A percentile compares a stretch with the other conserved stretches of the same genome.
Evolutionary conservation across 1,140 invertebrate species (phyloP).

Genomic region (Lasaia peninsularis): DNA sequence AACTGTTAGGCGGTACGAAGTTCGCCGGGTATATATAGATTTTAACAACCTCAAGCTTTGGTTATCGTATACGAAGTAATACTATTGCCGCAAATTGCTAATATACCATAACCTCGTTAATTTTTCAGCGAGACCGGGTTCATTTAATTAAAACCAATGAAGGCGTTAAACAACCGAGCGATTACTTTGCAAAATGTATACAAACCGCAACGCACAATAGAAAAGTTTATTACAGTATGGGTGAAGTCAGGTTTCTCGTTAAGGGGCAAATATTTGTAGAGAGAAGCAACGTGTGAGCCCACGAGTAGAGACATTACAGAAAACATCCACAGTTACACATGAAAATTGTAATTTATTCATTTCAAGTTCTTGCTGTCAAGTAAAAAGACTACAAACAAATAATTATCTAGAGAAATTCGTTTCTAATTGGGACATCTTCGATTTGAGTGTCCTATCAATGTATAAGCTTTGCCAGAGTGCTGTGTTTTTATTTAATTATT

Average conservation of each 20-base stretch:
- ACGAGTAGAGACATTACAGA: background rate
- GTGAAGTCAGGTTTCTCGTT: conserved; percentile 69
- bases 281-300: conserved; percentile 56
- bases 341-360: background rate
- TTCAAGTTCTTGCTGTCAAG: too few species aligned
- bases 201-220: conserved; percentile 56
- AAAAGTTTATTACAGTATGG: conserved; percentile 68
- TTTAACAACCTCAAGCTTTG: background rate
- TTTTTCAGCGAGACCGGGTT: background rate
- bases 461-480: too few species aligned
- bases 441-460: too few species aligned
- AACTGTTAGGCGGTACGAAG: too few species aligned
- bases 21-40: too few species aligned
- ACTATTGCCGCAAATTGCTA: background rate
- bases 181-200: conserved; percentile 47
- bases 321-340: background rate
- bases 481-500: too few species aligned
- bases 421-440: too few species aligned
- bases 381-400: too few species aligned
- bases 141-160: conserved; percentile 55
- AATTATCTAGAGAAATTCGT: too few species aligned
- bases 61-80: background rate
- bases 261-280: conserved; percentile 68
- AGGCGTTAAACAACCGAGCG: conserved; percentile 50
- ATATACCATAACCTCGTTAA: background rate